A percentile compares a stretch with the other conserved stretches of the same genome.
These are phyloP conservation scores for Acanthisitta chloris DNA, from an alignment of 2,113 vertebrate genomes.

Conservation along the genomic window DNA sequence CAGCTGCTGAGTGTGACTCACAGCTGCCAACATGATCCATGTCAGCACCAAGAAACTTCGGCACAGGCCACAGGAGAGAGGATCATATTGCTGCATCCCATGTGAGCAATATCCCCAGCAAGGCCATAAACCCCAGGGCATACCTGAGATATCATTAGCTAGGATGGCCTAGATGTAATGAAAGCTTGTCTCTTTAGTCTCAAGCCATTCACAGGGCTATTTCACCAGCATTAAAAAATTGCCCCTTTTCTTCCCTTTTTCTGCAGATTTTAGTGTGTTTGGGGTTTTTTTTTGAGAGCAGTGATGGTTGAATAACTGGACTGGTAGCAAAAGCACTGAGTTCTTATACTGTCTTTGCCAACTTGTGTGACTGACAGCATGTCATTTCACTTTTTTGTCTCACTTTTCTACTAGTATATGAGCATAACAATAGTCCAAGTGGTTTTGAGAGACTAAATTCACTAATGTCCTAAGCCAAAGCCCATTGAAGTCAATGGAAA, in stretches of 20 bases:
- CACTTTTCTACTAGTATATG: not conserved
- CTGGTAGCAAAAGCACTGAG: not conserved
- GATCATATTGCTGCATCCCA: rapidly evolving
- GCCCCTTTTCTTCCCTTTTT: not conserved
- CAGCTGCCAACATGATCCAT: rapidly evolving
- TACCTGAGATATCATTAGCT: not conserved
- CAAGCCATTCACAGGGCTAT: not conserved
- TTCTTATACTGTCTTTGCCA: not conserved
- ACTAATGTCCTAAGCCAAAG: not conserved
- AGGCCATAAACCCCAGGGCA: not conserved
- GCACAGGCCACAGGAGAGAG: not conserved
- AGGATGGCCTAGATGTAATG: not conserved
- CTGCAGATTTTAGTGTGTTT: not conserved
- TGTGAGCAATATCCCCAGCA: not conserved
- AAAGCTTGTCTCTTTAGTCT: not conserved
- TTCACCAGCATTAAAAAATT: not conserved
- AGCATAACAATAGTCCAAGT: not conserved
- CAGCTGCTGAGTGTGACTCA: not conserved
- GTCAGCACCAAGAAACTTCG: not conserved
- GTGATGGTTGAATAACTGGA: not conserved
- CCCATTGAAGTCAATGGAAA: not conserved
- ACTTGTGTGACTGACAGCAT: not conserved
- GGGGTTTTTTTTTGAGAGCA: not conserved
- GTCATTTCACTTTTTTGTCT: not conserved
- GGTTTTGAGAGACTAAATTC: not conserved